Base-by-base conservation (phyloP, 1,140 invertebrate species). In the Sarcophaga bullata region DNA sequence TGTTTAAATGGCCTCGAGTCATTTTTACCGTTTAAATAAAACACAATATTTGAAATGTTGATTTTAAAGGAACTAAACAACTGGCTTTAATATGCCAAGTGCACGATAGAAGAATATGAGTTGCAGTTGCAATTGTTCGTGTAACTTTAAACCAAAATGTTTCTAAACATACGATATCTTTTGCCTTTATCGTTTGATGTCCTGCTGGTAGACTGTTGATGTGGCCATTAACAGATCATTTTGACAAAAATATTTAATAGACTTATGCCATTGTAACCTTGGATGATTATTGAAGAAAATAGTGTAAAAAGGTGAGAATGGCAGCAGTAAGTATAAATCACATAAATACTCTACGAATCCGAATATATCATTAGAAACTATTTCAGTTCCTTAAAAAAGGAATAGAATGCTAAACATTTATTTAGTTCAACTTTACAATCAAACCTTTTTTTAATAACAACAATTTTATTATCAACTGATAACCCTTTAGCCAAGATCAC, bases 141-240 rank as follows among this genome's bases (percentile, higher is more conserved):
- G 75, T 78, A 52, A 48, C 75, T 48, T 78, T 52, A 78, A 78
- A 78, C 75, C 75, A 52, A 78, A 78, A 78, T 78, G 75, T 78
- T 78, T 78, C 19, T 78, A 78, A 19, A 78, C 75, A 78, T 17
- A 17, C n/a, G 46, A 46, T 49, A 7, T 8, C 37, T 48, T 48
- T 73, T 46, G 73, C 73, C 75, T 9, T 19, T 37, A 19, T 76
- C 11, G 17, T 78, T 11, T 17, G 48, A 25, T 78, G 8, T 78
- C 75, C 75, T 52, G 75, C 75, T 78, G 75, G 9, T 78, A 17
- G 17, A 48, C 50, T 25, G 75, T 78, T 78, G 48, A 78, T 78
- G 50, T 50, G 75, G 37, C 75, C 75, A 78, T 78, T 78, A 78
- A 78, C 48, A 25, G 75, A 48, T 50, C 75, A 78, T 48, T 19